Base-by-base conservation (phyloP, 2,113 vertebrate species). In the Guaruba guarouba region DNA sequence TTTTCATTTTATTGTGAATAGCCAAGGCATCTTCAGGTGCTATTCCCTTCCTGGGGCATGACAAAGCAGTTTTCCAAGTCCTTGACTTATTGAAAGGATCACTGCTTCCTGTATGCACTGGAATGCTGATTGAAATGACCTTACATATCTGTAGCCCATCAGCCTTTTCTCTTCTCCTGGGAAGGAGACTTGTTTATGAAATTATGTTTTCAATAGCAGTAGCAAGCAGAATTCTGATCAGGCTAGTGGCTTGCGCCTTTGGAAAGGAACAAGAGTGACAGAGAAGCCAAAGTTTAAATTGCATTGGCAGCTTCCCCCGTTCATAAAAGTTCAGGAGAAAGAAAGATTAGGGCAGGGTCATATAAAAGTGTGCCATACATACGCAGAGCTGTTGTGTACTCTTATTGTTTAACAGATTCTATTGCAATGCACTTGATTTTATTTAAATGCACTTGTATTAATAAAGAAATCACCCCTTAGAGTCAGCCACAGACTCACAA, bases 271-370 rank as follows among this genome's bases (percentile, higher is more conserved):
- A 92, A 80, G 82, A 88, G 51, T n/a, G 51, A 83, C 41, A 51
- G n/a, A 57, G 73, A 8, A 96, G 74, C 90, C 90, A 93, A 76
- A 62, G 24, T 92, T 97, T 96, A 96, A 96, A 97, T 96, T 97
- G 67, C 41, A 17, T 86, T 95, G 91, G 96, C 92, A 93, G 25
- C 76, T 86, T 92, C 77, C 67, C 79, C 31, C 84, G 67, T 94
- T 91, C 83, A 82, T 85, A 78, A 48, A 83, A 77, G 87, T 64
- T 76, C 15, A 68, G 52, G 54, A 55, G 44, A 76, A 83, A 76
- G 69, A 74, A 87, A 66, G 49, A 90, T 52, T 43, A 62, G 82
- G 25, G 39, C 31, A 64, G 68, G 35, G 35, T 84, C 43, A 33
- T 9, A 5, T 48, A 29, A 13, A 64, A 46, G 29, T 76, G 22